phyloP scores from a whole-genome alignment of 1,140 invertebrate genomes.

The Octopus sinensis region DNA sequence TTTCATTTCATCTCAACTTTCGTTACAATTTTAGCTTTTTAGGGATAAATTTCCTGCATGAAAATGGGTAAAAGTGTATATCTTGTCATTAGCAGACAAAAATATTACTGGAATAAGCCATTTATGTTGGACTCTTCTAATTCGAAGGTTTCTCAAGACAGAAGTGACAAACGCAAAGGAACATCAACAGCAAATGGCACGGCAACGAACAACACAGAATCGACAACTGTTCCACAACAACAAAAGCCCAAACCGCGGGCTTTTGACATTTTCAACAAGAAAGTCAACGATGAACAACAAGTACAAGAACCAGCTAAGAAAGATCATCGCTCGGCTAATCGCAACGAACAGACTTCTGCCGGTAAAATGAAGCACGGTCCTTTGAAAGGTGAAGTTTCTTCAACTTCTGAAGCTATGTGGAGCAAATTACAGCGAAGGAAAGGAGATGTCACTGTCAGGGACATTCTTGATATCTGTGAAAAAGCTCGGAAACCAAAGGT shows the following conservation, averaged over 20 bases:
- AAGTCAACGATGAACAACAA: slow-evolving; percentile 14
- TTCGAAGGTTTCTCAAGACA: slow-evolving; percentile 31
- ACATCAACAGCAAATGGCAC: slow-evolving; percentile 9
- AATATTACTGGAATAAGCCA: not conserved
- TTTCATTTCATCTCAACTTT: no score
- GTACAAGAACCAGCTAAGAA: slow-evolving; percentile 14
- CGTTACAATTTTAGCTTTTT: no score
- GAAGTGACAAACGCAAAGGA: slow-evolving; percentile 37
- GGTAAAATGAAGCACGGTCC: slow-evolving; percentile 10
- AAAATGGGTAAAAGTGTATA: no score
- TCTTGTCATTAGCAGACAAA: not conserved
- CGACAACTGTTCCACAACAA: not conserved
- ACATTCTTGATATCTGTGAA: slow-evolving; percentile 46
- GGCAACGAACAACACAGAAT: not conserved
- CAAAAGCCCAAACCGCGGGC: slow-evolving; percentile 19
- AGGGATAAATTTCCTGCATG: no score
- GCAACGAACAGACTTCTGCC: slow-evolving; percentile 18
- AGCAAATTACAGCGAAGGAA: slow-evolving; percentile 43
- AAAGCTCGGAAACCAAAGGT: slow-evolving; percentile 41
- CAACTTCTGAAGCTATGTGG: slow-evolving; percentile 47
- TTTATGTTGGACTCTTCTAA: slow-evolving; percentile 24
- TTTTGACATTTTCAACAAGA: slow-evolving; percentile 16
- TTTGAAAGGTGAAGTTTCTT: slow-evolving; percentile 18
- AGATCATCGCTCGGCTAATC: slow-evolving; percentile 1
- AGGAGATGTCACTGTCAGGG: slow-evolving; percentile 47